Evolutionary conservation across 2,113 vertebrate species (phyloP).

Genomic region (Chloroceryle aenea): DNA sequence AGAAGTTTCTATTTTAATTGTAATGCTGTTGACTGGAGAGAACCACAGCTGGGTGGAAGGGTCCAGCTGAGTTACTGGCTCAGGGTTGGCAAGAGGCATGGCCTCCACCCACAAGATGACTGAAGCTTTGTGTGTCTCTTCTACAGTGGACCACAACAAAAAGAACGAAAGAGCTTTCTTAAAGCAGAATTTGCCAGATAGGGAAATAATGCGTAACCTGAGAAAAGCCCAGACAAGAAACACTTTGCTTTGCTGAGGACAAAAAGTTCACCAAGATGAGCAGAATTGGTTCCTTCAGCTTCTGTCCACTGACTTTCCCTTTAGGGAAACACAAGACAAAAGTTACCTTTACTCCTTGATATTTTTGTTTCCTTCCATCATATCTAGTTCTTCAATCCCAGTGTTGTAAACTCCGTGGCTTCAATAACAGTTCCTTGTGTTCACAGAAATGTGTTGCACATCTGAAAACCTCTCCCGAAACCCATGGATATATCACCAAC

Average conservation of each 20-base stretch:
- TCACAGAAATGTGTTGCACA: fast-evolving
- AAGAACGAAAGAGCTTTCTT: not conserved
- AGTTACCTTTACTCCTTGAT: not conserved
- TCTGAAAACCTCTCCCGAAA: not conserved
- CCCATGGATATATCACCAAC: fast-evolving
- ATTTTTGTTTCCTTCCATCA: not conserved
- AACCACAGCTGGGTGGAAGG: not conserved
- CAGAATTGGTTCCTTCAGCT: not conserved
- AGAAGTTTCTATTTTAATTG: not conserved
- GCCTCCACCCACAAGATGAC: not conserved
- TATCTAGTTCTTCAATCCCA: not conserved
- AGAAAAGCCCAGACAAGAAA: not conserved
- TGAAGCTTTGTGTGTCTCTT: not conserved
- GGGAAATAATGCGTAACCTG: not conserved
- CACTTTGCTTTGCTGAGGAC: not conserved
- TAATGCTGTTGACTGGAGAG: fast-evolving
- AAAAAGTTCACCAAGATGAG: not conserved
- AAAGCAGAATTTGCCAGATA: not conserved
- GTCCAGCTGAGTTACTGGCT: not conserved
- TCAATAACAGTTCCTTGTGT: fast-evolving
- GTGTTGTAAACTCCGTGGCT: not conserved
- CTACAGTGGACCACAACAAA: not conserved
- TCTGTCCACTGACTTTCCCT: not conserved
- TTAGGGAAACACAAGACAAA: not conserved
- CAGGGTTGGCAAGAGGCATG: not conserved